These are phyloP conservation scores for Solen grandis DNA, from an alignment of 1,140 invertebrate species.

Conservation along the genomic window DNA sequence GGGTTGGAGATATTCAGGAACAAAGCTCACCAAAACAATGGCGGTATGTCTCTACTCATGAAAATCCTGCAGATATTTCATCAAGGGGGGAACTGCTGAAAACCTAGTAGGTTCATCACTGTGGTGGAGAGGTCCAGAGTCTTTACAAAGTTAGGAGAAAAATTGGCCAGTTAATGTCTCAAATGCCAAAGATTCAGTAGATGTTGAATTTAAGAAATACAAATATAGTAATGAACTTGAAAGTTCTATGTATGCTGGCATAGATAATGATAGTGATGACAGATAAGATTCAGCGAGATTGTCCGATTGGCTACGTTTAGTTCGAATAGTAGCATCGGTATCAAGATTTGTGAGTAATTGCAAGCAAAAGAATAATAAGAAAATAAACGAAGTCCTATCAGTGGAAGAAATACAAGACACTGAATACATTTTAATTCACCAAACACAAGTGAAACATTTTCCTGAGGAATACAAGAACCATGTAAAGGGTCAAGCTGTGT, in stretches of 20 bases:
- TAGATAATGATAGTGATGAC: background rate
- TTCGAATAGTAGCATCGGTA: constrained; percentile 11
- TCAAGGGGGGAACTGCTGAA: too few relatives aligned
- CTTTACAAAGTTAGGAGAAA: background rate
- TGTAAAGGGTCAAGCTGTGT: background rate
- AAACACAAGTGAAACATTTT: background rate
- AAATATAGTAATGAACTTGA: background rate
- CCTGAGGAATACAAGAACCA: background rate
- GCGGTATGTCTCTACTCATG: background rate
- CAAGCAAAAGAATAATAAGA: background rate
- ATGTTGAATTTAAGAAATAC: background rate
- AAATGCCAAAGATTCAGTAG: background rate
- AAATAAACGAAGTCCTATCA: background rate
- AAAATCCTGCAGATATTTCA: constrained; percentile 21
- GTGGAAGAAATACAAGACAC: constrained; percentile 12
- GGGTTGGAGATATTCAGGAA: constrained; percentile 11
- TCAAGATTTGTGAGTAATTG: constrained; percentile 7
- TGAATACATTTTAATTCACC: background rate
- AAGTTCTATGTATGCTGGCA: background rate
- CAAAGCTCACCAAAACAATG: background rate
- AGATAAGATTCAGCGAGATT: background rate
- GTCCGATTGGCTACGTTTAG: constrained; percentile 1
- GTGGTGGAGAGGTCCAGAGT: constrained; percentile 17
- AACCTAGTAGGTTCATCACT: background rate
- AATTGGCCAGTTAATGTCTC: background rate